A percentile compares a stretch with the other conserved stretches of the same genome.
These are phyloP conservation scores for Metalampra italica DNA, from an alignment of 2,888 invertebrate species.

Conservation along the genomic window DNA sequence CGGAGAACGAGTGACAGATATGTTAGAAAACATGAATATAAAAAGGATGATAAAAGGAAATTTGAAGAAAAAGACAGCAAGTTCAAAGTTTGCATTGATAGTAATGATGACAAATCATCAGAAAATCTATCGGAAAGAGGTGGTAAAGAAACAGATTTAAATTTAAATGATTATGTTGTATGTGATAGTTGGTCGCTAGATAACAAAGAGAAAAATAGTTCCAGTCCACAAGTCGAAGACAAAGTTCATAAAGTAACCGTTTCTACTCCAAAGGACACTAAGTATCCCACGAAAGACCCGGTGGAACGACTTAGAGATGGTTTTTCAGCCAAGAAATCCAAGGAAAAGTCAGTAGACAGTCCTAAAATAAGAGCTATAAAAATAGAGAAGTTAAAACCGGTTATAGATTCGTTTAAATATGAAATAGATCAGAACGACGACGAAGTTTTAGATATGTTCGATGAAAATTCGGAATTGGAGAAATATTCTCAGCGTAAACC, in stretches of 20 bases:
- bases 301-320: conserved; percentile 30
- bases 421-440: conserved; percentile 66
- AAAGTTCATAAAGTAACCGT: conserved; percentile 23
- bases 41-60: conserved; percentile 11
- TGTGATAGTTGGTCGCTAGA: conserved; percentile 74
- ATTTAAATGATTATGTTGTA: conserved; percentile 62
- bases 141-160: conserved; percentile 51
- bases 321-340: conserved; percentile 3
- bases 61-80: conserved; percentile 17
- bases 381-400: conserved; percentile 55
- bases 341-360: conserved; percentile 9
- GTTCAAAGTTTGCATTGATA: conserved; percentile 14
- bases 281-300: conserved; percentile 22
- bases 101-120: conserved; percentile 18
- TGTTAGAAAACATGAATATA: conserved; percentile 14
- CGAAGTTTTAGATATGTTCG: conserved; percentile 54
- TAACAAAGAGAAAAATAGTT: conserved; percentile 60
- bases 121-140: conserved; percentile 12
- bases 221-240: conserved; percentile 47
- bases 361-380: conserved; percentile 23
- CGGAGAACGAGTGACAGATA: conserved; percentile 24
- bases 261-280: conserved; percentile 17
- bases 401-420: conserved; percentile 61
- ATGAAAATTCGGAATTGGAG: conserved; percentile 36
- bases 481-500: conserved; percentile 34